Evolutionary conservation across 2,888 invertebrate species (phyloP).

Genomic region (Xanthorhoe designata): DNA sequence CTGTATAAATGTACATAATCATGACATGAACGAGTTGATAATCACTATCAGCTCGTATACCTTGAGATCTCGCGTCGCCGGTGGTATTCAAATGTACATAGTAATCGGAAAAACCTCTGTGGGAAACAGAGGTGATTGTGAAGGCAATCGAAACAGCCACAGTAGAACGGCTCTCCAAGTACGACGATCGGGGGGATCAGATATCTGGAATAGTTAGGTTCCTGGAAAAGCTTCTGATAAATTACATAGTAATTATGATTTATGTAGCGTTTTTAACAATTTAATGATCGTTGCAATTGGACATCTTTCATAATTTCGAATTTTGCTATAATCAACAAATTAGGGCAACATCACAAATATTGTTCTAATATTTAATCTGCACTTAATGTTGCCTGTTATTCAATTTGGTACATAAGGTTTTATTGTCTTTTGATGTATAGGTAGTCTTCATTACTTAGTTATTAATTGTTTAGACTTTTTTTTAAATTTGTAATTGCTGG

Average conservation of each 20-base stretch:
- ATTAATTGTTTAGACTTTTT: conserved; percentile 6
- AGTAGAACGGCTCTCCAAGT: neutral
- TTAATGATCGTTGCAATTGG: conserved; percentile 2
- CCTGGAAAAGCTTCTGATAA: neutral
- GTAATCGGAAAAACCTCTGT: neutral
- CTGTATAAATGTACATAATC: neutral
- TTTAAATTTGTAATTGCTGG: conserved; percentile 5
- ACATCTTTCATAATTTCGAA: neutral
- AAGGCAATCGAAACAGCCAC: neutral
- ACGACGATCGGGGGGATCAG: neutral
- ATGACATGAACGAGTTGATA: neutral
- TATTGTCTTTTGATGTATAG: conserved; percentile 4
- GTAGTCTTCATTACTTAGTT: neutral
- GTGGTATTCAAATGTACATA: conserved; percentile 1
- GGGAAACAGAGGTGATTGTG: conserved; percentile 5
- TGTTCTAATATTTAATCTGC: conserved; percentile 8
- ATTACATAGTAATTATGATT: conserved; percentile 17
- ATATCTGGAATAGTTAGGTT: neutral
- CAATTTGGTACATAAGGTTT: conserved; percentile 2
- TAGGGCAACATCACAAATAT: conserved; percentile 16
- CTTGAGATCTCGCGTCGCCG: neutral
- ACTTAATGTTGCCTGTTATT: conserved; percentile 20
- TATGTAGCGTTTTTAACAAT: conserved; percentile 12
- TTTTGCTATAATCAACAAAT: conserved; percentile 14
- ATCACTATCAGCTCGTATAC: neutral